phyloP scores from a whole-genome alignment of 2,113 vertebrate species.

The Ceratotherium simum region DNA sequence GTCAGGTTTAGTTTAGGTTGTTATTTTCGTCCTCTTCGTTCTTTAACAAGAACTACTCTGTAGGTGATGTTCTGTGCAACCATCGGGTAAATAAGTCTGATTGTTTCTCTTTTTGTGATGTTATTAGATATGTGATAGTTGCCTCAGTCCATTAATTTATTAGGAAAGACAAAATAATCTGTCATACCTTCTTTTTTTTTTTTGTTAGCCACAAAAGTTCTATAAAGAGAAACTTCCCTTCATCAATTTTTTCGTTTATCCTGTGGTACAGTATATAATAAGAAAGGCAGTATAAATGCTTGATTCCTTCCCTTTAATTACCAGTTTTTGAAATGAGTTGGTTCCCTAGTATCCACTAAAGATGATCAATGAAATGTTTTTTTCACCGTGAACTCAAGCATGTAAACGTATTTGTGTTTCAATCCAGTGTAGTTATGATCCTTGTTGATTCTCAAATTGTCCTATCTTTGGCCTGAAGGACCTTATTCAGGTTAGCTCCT shows the following conservation, averaged over 20 bases:
- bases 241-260: background rate
- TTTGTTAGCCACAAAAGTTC: background rate
- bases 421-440: background rate
- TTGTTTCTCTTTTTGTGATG: background rate
- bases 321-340: constrained; percentile 9
- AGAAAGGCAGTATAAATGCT: background rate
- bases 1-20: background rate
- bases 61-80: background rate
- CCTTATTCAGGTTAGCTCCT: background rate
- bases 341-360: background rate
- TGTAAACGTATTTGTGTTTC: constrained; percentile 11
- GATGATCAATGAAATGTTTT: background rate
- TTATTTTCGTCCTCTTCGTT: background rate
- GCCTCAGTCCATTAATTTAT: background rate
- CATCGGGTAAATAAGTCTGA: background rate
- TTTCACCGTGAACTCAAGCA: constrained; percentile 39
- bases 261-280: background rate
- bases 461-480: background rate
- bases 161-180: background rate
- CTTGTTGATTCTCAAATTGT: background rate
- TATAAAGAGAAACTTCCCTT: background rate
- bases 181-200: background rate
- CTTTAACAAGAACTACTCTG: background rate
- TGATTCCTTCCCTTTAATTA: background rate
- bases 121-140: background rate